These are phyloP conservation scores for Nomada ruficornis DNA, from an alignment of 2,888 invertebrate species.

Conservation along the genomic window DNA sequence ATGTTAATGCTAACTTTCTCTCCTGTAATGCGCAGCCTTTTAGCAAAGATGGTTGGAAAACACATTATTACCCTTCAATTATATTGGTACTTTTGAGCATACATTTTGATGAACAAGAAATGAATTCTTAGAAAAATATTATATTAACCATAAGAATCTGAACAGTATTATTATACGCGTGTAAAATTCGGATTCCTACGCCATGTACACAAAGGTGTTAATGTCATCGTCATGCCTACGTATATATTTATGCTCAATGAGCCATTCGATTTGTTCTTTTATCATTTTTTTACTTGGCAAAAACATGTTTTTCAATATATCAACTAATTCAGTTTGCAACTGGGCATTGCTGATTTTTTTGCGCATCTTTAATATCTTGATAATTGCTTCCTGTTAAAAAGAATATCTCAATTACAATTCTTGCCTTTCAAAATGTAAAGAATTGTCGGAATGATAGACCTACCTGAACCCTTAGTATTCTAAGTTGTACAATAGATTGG, in stretches of 20 bases:
- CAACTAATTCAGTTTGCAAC: slow-evolving; percentile 98
- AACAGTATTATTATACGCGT: slow-evolving; percentile 61
- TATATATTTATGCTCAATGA: slow-evolving; percentile 99
- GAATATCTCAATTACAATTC: slow-evolving; percentile 23
- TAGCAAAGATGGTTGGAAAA: slow-evolving; percentile 49
- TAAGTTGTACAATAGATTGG: slow-evolving; percentile 98
- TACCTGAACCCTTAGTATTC: slow-evolving; percentile 94
- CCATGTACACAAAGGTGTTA: slow-evolving; percentile 99
- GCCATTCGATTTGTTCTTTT: slow-evolving; percentile 99
- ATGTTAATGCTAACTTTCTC: slow-evolving; percentile 30
- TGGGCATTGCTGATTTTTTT: slow-evolving; percentile 97
- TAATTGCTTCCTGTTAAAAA: slow-evolving; percentile 95
- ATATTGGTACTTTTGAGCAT: slow-evolving; percentile 59
- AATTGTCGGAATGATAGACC: slow-evolving; percentile 31
- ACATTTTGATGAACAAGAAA: slow-evolving; percentile 60
- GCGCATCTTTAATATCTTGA: slow-evolving; percentile 99
- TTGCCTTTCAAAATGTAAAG: neutral
- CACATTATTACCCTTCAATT: slow-evolving; percentile 49
- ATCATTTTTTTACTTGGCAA: slow-evolving; percentile 99
- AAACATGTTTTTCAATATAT: slow-evolving; percentile 99
- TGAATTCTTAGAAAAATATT: slow-evolving; percentile 81
- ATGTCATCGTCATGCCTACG: slow-evolving; percentile 98
- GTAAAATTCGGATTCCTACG: slow-evolving; percentile 86
- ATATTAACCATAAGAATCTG: slow-evolving; percentile 74
- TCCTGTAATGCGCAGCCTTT: slow-evolving; percentile 17